Evolutionary conservation across 92 coral and sea anemone genomes (phyloP).

Genomic region (Anthopleura xanthogrammica): DNA sequence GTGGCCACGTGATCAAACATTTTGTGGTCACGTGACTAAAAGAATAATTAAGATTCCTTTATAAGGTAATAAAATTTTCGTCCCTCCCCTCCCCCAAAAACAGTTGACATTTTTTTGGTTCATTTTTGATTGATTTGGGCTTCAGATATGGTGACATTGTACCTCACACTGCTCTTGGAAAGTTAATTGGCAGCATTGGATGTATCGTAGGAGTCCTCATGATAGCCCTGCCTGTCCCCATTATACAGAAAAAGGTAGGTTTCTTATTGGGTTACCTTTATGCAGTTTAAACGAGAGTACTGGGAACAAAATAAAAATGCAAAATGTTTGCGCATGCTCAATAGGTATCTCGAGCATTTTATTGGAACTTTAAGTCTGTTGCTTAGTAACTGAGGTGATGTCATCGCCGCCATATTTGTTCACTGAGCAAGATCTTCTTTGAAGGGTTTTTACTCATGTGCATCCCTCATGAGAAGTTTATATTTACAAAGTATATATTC

Average conservation of each 20-base stretch:
- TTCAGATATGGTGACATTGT: constrained; percentile 91
- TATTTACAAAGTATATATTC: background rate
- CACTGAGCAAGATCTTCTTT: background rate
- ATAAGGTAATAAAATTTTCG: too few relatives aligned
- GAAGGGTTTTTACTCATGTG: background rate
- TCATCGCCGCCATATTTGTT: background rate
- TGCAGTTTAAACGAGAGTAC: background rate
- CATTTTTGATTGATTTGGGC: background rate
- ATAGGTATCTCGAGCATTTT: background rate
- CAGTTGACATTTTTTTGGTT: background rate
- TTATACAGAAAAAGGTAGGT: constrained; percentile 94
- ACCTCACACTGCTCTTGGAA: constrained; percentile 76
- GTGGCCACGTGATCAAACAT: too few relatives aligned
- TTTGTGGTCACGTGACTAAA: too few relatives aligned
- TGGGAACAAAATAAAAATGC: background rate
- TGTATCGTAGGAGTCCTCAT: constrained; percentile 88
- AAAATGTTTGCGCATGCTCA: background rate
- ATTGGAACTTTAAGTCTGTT: background rate
- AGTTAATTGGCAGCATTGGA: constrained; percentile 86
- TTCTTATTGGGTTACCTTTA: background rate
- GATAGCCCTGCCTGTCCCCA: constrained; percentile 94
- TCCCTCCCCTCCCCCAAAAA: background rate
- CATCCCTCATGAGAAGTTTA: background rate
- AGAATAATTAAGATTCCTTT: too few relatives aligned
- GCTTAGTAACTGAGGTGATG: background rate